Percentiles rank a stretch among this genome's conserved stretches.
These are phyloP conservation scores for Anoplius nigerrimus DNA, from an alignment of 2,888 invertebrate species.

Conservation along the genomic window DNA sequence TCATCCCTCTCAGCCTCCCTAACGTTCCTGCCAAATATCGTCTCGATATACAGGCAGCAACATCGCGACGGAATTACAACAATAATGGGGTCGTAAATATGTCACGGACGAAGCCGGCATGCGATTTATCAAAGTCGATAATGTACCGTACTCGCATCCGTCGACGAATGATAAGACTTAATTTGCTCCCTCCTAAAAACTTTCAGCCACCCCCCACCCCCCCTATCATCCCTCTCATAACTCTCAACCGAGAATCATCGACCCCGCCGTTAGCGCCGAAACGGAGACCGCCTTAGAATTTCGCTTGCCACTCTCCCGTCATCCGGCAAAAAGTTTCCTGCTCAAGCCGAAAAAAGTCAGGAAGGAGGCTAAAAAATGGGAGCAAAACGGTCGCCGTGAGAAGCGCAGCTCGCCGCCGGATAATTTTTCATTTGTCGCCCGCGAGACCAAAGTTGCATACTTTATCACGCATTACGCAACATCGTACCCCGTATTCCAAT, in stretches of 20 bases:
- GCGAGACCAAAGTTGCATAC: slow-evolving; percentile 8
- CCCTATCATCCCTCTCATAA: slow-evolving; percentile 17
- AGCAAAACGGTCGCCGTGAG: background rate
- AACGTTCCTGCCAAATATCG: no score
- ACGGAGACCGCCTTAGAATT: background rate
- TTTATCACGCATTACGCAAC: slow-evolving; percentile 22
- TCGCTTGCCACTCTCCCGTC: background rate
- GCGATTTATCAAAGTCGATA: slow-evolving; percentile 1
- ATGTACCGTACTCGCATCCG: slow-evolving; percentile 6
- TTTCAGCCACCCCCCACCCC: slow-evolving; percentile 2
- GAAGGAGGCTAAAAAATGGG: background rate
- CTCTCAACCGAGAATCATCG: background rate
- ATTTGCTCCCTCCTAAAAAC: slow-evolving; percentile 2
- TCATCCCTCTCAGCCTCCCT: no score
- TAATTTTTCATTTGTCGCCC: no score
- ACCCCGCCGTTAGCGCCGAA: slow-evolving; percentile 25
- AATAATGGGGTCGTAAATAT: slow-evolving; percentile 1
- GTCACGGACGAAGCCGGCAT: slow-evolving; percentile 12
- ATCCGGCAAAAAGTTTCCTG: no score
- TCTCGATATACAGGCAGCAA: no score
- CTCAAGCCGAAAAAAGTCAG: background rate
- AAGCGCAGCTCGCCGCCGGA: background rate
- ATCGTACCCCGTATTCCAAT: slow-evolving; percentile 32
- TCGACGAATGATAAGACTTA: slow-evolving; percentile 7
- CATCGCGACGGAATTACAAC: no score